These are phyloP conservation scores for Micrasema longulum DNA, from an alignment of 1,140 invertebrate species.

Conservation along the genomic window DNA sequence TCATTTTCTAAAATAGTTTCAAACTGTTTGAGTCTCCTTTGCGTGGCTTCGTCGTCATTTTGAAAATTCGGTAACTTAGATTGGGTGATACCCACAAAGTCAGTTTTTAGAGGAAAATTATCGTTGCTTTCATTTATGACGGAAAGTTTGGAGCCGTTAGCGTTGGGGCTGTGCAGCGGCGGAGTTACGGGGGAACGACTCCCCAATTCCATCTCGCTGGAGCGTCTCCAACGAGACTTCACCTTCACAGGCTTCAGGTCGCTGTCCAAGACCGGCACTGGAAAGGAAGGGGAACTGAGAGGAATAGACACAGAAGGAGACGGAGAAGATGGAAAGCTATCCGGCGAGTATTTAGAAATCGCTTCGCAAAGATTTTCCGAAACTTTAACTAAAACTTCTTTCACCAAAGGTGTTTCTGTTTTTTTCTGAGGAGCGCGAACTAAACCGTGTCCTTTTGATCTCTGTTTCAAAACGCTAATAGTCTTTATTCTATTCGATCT, in stretches of 20 bases:
- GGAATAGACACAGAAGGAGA: conserved; percentile 30
- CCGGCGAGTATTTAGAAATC: conserved; percentile 9
- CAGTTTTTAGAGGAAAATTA: conserved; percentile 55
- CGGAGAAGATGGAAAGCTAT: conserved; percentile 19
- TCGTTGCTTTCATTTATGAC: conserved; percentile 56
- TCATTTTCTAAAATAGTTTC: conserved; percentile 86
- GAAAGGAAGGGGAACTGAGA: conserved; percentile 61
- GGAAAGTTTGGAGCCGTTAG: conserved; percentile 56
- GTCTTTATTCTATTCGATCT: conserved; percentile 72
- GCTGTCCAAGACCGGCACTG: conserved; percentile 64
- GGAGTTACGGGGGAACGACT: conserved; percentile 63
- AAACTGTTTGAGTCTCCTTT: conserved; percentile 82
- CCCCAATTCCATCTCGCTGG: conserved; percentile 85
- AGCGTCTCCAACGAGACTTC: conserved; percentile 86
- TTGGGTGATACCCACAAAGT: conserved; percentile 12
- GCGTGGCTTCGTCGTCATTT: conserved; percentile 70
- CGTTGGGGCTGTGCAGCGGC: conserved; percentile 60
- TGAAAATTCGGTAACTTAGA: conserved; percentile 28
- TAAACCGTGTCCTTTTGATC: conserved; percentile 70
- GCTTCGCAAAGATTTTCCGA: conserved; percentile 18
- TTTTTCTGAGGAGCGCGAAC: conserved; percentile 67
- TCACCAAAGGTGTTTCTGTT: conserved; percentile 48
- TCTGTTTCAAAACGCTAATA: conserved; percentile 69
- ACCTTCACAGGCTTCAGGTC: conserved; percentile 82
- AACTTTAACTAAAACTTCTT: conserved; percentile 49